These are phyloP conservation scores for Opisthograptis luteolata DNA, from an alignment of 2,888 invertebrate genomes.

Conservation along the genomic window DNA sequence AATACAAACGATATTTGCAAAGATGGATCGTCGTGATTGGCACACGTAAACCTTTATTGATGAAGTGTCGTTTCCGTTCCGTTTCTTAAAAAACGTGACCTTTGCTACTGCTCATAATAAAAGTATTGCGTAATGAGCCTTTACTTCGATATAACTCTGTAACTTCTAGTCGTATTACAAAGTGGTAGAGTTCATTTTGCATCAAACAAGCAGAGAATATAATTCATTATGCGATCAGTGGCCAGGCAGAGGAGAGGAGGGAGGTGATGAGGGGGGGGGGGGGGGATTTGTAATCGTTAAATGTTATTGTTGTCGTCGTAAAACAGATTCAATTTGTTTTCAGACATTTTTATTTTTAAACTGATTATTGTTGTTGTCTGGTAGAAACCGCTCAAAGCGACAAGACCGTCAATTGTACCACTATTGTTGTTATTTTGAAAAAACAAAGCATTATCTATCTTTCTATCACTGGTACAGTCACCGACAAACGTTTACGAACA, in stretches of 20 bases:
- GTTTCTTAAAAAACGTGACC: conserved; percentile 38
- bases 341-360: conserved; percentile 17
- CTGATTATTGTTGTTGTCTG: too few relatives aligned
- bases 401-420: too few relatives aligned
- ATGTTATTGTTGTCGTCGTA: conserved; percentile 37
- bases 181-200: conserved; percentile 19
- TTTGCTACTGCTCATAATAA: conserved; percentile 46
- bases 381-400: too few relatives aligned
- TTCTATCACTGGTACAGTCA: too few relatives aligned
- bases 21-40: neutral
- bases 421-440: too few relatives aligned
- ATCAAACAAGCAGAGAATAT: neutral
- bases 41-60: neutral
- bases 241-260: conserved; percentile 21
- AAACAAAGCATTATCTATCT: too few relatives aligned
- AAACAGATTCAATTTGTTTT: conserved; percentile 37
- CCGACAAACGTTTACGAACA: too few relatives aligned
- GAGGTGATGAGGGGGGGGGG: conserved; percentile 20
- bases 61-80: neutral
- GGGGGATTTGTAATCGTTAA: conserved; percentile 40
- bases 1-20: too few relatives aligned
- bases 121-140: conserved; percentile 11
- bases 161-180: conserved; percentile 19
- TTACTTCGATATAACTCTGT: conserved; percentile 22
- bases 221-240: conserved; percentile 28